A percentile compares a stretch with the other conserved stretches of the same genome.
These are phyloP conservation scores for Neopipo cinnamomea DNA, from an alignment of 2,113 vertebrate species.

Conservation along the genomic window DNA sequence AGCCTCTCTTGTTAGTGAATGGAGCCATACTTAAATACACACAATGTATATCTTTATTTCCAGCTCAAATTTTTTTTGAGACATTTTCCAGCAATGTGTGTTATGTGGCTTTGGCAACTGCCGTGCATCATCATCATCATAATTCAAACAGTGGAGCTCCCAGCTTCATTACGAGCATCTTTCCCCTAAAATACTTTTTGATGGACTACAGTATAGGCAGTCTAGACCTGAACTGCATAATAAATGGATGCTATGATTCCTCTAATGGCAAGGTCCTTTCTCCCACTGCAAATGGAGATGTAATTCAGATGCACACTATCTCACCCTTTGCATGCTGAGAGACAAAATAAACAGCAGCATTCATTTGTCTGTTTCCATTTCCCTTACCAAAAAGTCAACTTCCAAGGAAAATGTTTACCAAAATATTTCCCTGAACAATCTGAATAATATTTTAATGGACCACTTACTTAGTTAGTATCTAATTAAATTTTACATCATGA, in stretches of 20 bases:
- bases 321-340: conserved; percentile 40
- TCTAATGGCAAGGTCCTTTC: conserved; percentile 52
- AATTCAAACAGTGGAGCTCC: conserved; percentile 54
- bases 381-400: conserved; percentile 45
- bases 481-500: conserved; percentile 61
- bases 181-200: conserved; percentile 61
- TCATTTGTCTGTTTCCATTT: conserved; percentile 44
- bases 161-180: conserved; percentile 41
- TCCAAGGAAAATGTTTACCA: conserved; percentile 57
- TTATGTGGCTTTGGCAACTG: conserved; percentile 51
- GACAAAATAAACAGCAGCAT: conserved; percentile 32
- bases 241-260: conserved; percentile 54
- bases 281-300: conserved; percentile 46
- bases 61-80: conserved; percentile 36
- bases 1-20: conserved; percentile 64
- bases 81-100: conserved; percentile 35
- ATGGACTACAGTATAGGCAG: conserved; percentile 27
- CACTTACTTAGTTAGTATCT: conserved; percentile 54
- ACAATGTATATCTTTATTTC: conserved; percentile 67
- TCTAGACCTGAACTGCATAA: conserved; percentile 52
- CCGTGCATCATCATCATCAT: conserved; percentile 56
- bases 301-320: conserved; percentile 44
- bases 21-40: conserved; percentile 59
- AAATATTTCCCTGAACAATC: conserved; percentile 55
- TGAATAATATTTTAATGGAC: conserved; percentile 63